Base-by-base conservation (phyloP, 2,113 vertebrate species). In the Hydrolagus affinis region DNA sequence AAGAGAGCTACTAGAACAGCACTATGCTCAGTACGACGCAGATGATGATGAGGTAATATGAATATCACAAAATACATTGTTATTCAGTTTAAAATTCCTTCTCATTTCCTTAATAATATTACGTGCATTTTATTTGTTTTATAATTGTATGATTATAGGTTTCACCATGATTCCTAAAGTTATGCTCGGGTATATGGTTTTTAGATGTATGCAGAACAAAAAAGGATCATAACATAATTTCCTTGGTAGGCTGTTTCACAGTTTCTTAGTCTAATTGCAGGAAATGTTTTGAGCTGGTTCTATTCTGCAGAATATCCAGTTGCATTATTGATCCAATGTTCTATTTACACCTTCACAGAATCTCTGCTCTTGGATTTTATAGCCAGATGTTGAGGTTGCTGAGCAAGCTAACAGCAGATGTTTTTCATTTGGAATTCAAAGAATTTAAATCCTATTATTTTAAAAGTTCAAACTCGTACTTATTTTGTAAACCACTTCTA, bases 21-120 rank as follows among this genome's bases (percentile, higher is more conserved):
- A 98, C 87, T 98, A 99, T 21, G 95, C 94, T 21, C 97, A 98
- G 57, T 99, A 98, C 0, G 97, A 98, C 0, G 97, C 97, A 0
- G 97, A 99, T 11, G 97, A 99, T 15, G 97, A 99, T 1, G 97
- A 99, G 97, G 97, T 98, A 93, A 92, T 76, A 69, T 17, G 72
- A 62, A 66, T 6, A 12, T 59, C 56, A 25, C n/a, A 25, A 78
- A 83, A 44, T 11, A 62, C 11, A 44, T 2, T 75, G 10, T 23
- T n/a, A 69, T 86, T 68, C 12, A 2, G n/a, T 23, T 60, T 21
- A n/a, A 86, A 80, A 19, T 19, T 32, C 78, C 56, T 73, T n/a
- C n/a, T 44, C 44, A 3, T 44, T 44, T 44, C 44, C 44, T 6
- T 44, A 44, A 28, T 57, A 66, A 66, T 44, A 6, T 66, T 60